Percentiles rank a stretch among this genome's conserved stretches.
phyloP scores from a whole-genome alignment of 1,140 invertebrate species.

The Cotesia vestalis region DNA sequence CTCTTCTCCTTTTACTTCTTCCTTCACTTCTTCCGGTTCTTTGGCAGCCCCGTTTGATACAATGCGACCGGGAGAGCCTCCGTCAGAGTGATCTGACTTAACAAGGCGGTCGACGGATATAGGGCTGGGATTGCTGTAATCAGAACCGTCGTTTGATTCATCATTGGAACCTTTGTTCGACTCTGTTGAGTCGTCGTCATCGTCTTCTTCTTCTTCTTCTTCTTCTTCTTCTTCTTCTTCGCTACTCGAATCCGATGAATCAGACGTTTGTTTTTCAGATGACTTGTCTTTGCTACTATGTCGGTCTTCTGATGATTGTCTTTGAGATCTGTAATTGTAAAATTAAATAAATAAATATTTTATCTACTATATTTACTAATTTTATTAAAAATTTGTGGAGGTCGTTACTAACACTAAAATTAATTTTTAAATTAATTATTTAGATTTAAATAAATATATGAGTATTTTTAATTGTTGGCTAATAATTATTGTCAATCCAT shows the following conservation, averaged over 20 bases:
- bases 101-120: constrained; percentile 62
- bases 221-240: constrained; percentile 56
- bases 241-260: constrained; percentile 64
- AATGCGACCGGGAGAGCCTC: constrained; percentile 65
- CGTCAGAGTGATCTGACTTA: constrained; percentile 63
- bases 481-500: no score
- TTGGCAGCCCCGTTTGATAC: constrained; percentile 66
- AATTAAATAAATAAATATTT: neutral
- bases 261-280: constrained; percentile 59
- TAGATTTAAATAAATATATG: no score
- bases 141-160: constrained; percentile 60
- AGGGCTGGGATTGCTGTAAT: constrained; percentile 65
- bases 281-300: constrained; percentile 53
- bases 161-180: constrained; percentile 67
- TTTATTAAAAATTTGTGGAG: no score
- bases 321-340: constrained; percentile 44
- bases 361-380: no score
- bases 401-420: no score
- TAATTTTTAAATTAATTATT: no score
- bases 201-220: constrained; percentile 56
- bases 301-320: constrained; percentile 55
- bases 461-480: no score
- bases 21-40: constrained; percentile 58
- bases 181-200: constrained; percentile 61
- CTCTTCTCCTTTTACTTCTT: constrained; percentile 58